phyloP scores from a whole-genome alignment of 2,797 vertebrate genomes.

The Leptoclinus maculatus region DNA sequence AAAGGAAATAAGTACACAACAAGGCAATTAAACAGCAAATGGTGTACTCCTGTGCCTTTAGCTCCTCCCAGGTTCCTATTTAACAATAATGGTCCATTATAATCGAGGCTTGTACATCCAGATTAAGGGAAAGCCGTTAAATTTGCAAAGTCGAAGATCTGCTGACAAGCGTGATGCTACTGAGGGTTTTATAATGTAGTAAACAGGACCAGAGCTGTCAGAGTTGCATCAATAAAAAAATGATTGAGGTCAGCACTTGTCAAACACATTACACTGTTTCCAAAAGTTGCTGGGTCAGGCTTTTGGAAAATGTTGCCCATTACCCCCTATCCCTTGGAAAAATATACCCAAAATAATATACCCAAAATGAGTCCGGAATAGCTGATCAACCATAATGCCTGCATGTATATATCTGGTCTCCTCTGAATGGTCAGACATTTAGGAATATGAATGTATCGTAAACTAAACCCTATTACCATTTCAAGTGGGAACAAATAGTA shows the following conservation, averaged over 20 bases:
- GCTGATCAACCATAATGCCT: no score
- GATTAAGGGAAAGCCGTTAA: background rate
- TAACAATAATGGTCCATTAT: conserved; percentile 4
- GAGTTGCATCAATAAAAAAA: background rate
- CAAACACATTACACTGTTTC: background rate
- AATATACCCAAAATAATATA: no score
- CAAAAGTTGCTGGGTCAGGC: background rate
- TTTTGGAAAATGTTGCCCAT: background rate
- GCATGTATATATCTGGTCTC: no score
- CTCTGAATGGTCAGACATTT: no score
- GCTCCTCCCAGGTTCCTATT: conserved; percentile 18
- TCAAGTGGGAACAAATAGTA: no score
- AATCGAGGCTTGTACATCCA: background rate
- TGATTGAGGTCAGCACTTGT: background rate
- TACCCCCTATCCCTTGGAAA: no score
- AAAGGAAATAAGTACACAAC: conserved; percentile 49
- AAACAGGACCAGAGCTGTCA: background rate
- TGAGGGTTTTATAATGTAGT: background rate
- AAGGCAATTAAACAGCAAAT: conserved; percentile 48
- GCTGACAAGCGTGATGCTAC: background rate
- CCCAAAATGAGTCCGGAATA: no score
- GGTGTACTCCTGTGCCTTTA: background rate
- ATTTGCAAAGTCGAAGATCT: background rate
- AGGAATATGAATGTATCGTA: no score
- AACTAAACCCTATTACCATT: no score